A percentile compares a stretch with the other conserved stretches of the same genome.
Evolutionary conservation across 1,140 invertebrate genomes (phyloP).

Genomic region (Magallana gigas): DNA sequence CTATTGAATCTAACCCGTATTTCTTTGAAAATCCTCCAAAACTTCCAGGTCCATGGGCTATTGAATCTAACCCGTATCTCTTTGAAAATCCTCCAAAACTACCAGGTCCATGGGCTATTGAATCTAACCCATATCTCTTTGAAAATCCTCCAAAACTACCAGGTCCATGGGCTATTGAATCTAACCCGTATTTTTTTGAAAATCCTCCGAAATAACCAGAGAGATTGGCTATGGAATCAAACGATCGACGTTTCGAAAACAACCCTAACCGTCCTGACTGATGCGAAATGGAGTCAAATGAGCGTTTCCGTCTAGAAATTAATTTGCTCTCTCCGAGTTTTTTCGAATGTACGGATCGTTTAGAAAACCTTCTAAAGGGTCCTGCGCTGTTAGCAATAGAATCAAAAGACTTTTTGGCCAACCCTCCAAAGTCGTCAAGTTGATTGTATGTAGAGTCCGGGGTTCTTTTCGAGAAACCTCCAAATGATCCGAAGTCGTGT

Average conservation of each 20-base stretch:
- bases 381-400: neutral
- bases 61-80: neutral
- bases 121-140: neutral
- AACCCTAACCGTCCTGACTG: neutral
- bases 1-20: neutral
- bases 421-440: neutral
- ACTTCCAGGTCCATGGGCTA: neutral
- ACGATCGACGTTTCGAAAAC: neutral
- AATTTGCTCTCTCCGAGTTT: neutral
- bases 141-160: neutral
- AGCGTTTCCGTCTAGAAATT: neutral
- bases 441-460: neutral
- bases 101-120: neutral
- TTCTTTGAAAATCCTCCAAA: neutral
- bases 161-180: neutral
- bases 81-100: neutral
- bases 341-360: neutral
- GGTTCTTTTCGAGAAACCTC: conserved; percentile 16
- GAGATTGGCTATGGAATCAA: neutral
- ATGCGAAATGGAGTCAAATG: conserved; percentile 12
- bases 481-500: neutral
- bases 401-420: conserved; percentile 13
- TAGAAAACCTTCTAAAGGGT: conserved; percentile 5
- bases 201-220: neutral
- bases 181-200: neutral